Conservation (phyloP, 2,113 vertebrate genomes). For the Progne subis region DNA sequence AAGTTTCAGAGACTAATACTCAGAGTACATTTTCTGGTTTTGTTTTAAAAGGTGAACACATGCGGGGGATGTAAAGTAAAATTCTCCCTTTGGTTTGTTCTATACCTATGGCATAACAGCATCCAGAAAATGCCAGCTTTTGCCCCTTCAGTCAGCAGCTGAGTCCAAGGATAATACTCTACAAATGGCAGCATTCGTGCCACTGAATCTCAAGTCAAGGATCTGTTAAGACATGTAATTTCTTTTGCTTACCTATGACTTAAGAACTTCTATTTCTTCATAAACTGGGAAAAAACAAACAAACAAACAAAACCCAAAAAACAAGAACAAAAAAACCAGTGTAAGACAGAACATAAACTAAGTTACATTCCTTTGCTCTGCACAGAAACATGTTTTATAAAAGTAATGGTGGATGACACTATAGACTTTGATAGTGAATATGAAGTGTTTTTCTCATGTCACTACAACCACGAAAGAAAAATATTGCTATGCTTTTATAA, state of each 20-base stretch:
- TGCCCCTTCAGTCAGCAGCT: neutral
- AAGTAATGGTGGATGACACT: neutral
- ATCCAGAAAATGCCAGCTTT: neutral
- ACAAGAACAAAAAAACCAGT: neutral
- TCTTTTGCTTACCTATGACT: neutral
- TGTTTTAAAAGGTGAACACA: neutral
- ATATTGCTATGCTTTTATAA: slow-evolving; percentile 3
- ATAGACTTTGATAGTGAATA: neutral
- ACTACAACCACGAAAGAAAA: slow-evolving; percentile 32
- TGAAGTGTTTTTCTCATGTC: neutral
- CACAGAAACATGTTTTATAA: neutral
- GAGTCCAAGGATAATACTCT: neutral
- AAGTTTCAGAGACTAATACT: neutral
- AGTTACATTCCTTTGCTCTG: neutral
- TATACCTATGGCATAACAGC: neutral
- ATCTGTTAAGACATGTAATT: neutral
- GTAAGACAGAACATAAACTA: neutral
- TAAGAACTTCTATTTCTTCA: neutral
- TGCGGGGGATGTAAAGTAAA: neutral
- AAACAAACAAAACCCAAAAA: no score
- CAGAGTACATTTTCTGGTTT: neutral
- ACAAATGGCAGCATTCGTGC: neutral
- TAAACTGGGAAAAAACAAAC: neutral
- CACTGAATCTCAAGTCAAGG: neutral
- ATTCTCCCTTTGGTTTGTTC: neutral